phyloP scores from a whole-genome alignment of 1,140 invertebrate species.

The Drosophila tsacasi region DNA sequence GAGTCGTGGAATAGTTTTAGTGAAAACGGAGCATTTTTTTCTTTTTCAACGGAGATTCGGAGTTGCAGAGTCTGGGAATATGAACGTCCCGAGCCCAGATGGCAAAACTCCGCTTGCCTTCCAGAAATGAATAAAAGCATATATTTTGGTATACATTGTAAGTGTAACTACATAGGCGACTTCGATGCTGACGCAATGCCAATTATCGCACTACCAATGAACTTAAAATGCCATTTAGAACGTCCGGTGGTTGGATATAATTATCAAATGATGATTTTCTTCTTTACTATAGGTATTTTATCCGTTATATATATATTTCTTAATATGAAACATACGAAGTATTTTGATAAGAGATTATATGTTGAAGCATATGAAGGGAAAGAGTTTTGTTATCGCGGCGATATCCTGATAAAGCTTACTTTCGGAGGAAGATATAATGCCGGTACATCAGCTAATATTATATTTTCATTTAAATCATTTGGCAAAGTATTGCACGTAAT shows the following conservation, averaged over 20 bases:
- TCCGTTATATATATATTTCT: slow-evolving; percentile 4
- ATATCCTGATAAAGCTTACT: slow-evolving; percentile 29
- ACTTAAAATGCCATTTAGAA: slow-evolving; percentile 48
- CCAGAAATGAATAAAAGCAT: slow-evolving; percentile 48
- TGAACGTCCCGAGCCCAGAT: slow-evolving; percentile 41
- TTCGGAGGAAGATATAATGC: slow-evolving; percentile 42
- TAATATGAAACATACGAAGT: slow-evolving; percentile 1
- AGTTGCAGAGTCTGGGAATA: slow-evolving; percentile 47
- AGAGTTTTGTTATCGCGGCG: slow-evolving; percentile 19
- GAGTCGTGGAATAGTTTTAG: slow-evolving; percentile 6
- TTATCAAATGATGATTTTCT: slow-evolving; percentile 31
- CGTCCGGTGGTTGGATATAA: slow-evolving; percentile 23
- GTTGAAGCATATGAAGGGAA: slow-evolving; percentile 9
- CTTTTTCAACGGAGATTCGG: slow-evolving; percentile 39
- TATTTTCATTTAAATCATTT: slow-evolving; percentile 22
- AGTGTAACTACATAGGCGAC: slow-evolving; percentile 43
- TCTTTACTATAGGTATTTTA: neutral
- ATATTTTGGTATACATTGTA: slow-evolving; percentile 37
- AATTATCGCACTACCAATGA: slow-evolving; percentile 33
- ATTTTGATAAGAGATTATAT: slow-evolving; percentile 30
- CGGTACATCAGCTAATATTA: slow-evolving; percentile 47
- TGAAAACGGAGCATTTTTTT: slow-evolving; percentile 28
- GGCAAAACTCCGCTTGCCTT: slow-evolving; percentile 34
- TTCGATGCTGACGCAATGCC: slow-evolving; percentile 46
- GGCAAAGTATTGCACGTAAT: slow-evolving; percentile 8